Conservation (phyloP, 1,140 invertebrate species). For the Lineus longissimus region DNA sequence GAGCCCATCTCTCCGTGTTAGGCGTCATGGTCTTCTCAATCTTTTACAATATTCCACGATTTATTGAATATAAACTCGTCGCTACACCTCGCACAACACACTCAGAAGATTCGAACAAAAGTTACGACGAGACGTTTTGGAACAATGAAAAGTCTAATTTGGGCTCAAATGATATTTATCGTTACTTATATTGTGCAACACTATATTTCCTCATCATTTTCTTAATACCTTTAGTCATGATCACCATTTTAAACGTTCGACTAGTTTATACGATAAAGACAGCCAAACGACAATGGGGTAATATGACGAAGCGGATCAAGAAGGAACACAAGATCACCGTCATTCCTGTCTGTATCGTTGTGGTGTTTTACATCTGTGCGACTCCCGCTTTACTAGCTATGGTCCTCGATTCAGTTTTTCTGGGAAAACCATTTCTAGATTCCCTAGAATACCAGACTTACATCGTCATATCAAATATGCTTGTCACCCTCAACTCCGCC, state of each 20-base stretch:
- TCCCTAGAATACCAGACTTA: constrained; percentile 11
- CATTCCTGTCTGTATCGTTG: constrained; percentile 20
- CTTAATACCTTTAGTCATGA: constrained; percentile 15
- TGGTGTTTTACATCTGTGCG: constrained; percentile 23
- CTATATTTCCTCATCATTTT: constrained; percentile 20
- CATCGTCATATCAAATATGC: constrained; percentile 17
- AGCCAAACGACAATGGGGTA: constrained; percentile 13
- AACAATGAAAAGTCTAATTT: background rate
- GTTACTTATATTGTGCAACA: constrained; percentile 17
- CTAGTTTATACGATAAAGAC: constrained; percentile 16
- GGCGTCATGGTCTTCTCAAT: constrained; percentile 31
- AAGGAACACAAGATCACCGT: constrained; percentile 22
- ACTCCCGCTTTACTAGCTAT: constrained; percentile 18
- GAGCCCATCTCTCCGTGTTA: constrained; percentile 32
- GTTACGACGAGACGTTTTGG: background rate
- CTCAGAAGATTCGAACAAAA: background rate
- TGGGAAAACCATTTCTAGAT: background rate
- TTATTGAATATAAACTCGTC: constrained; percentile 22
- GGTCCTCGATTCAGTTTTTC: constrained; percentile 14
- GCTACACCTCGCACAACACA: no score
- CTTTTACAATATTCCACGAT: constrained; percentile 46
- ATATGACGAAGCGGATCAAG: constrained; percentile 9
- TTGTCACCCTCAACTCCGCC: constrained; percentile 22
- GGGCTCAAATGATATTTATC: constrained; percentile 12
- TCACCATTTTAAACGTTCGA: constrained; percentile 15